These are phyloP conservation scores for Choreutis nemorana DNA, from an alignment of 2,888 invertebrate genomes.

Conservation along the genomic window DNA sequence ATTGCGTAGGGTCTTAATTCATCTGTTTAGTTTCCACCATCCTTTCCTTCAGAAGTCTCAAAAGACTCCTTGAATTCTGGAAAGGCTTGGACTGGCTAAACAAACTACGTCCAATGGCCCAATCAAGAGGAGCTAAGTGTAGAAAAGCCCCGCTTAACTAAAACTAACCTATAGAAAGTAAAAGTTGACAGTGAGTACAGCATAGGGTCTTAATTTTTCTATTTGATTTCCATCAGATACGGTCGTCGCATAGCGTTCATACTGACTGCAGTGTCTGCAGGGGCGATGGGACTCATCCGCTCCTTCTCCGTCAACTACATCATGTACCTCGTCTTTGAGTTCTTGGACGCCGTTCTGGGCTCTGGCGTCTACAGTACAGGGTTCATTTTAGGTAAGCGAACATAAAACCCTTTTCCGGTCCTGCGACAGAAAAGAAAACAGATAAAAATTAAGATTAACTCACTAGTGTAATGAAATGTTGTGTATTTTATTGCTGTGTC, in stretches of 20 bases:
- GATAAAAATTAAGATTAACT: too few species aligned
- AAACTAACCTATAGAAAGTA: too few species aligned
- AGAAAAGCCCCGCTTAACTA: too few species aligned
- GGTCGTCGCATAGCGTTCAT: conserved; percentile 69
- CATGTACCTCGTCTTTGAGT: conserved; percentile 61
- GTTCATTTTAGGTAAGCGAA: conserved; percentile 63
- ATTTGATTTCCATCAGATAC: conserved; percentile 28
- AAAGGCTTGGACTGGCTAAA: too few species aligned
- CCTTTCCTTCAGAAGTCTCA: too few species aligned
- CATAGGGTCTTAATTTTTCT: background rate
- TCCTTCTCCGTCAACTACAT: conserved; percentile 58
- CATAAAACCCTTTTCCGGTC: background rate
- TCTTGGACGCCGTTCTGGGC: conserved; percentile 60
- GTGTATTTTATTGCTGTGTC: too few species aligned
- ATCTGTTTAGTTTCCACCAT: too few species aligned
- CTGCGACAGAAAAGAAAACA: background rate
- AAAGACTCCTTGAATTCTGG: too few species aligned
- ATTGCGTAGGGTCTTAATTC: too few species aligned
- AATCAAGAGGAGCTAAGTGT: too few species aligned
- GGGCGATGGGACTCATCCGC: conserved; percentile 59
- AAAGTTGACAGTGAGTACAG: background rate
- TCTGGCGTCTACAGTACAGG: conserved; percentile 67
- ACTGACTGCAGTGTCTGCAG: conserved; percentile 58
- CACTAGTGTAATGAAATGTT: too few species aligned
- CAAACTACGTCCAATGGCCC: too few species aligned